phyloP scores from a whole-genome alignment of 35 echinoderm and acorn worm genomes.

The Heliocidaris erythrogramma region DNA sequence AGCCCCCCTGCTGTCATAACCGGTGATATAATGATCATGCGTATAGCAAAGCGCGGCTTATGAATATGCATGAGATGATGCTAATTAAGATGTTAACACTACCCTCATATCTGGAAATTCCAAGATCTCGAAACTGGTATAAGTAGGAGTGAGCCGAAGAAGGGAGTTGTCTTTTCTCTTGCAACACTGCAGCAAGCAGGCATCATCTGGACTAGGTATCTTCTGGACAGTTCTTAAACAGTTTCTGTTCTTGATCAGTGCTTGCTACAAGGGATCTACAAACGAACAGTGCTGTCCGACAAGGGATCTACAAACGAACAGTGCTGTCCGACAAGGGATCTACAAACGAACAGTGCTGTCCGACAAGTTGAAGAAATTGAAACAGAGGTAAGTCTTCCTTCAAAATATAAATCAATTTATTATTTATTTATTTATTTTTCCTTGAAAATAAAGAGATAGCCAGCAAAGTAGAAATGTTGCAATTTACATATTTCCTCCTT shows the following conservation, averaged over 20 bases:
- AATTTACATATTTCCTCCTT: too few species aligned
- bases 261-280: not conserved
- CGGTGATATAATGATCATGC: not conserved
- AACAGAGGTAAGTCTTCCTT: not conserved
- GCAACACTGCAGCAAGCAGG: not conserved
- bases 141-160: not conserved
- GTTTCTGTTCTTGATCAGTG: not conserved
- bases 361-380: not conserved
- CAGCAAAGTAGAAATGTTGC: too few species aligned
- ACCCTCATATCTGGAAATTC: not conserved
- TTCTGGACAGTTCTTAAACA: not conserved
- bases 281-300: not conserved
- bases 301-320: not conserved
- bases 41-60: not conserved
- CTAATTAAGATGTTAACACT: not conserved
- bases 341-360: too few species aligned
- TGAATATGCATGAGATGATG: not conserved
- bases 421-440: too few species aligned
- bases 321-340: too few species aligned
- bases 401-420: not conserved
- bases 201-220: not conserved
- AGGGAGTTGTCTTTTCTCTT: not conserved
- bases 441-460: too few species aligned
- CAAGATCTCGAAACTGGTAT: not conserved
- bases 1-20: not conserved